Evolutionary conservation across 2,113 vertebrate genomes (phyloP), one percentile per base, ranked within the genome.

Genomic region (Corvus moneduloides): DNA sequence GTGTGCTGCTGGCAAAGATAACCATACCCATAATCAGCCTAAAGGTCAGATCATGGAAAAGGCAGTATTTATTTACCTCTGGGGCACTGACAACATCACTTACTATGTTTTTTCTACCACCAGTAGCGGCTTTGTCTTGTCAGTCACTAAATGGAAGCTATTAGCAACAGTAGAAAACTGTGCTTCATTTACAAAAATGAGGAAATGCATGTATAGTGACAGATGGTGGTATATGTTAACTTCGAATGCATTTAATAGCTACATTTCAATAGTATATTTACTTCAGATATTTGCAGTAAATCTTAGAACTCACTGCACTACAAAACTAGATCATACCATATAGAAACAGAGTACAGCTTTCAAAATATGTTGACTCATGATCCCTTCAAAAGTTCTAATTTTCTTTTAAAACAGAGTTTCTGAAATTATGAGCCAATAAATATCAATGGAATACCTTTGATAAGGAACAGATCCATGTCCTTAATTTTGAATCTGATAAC

Each of bases 21-120:
- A 86, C 72, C 75, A 41, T 78, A 90, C 48, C 71, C 63, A 62
- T 78, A 85, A 94, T 94, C 88, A 89, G 87, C 91, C 96, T 93
- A 96, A 95, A 96, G 87, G 69, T 95, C 91, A 96, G 76, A 49
- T 28, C 58, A 71, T 89, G 59, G 80, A 95, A 91, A 89, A 91
- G 20, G 13, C 90, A 95, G 86, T 22, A 86, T 67, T 80, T 27
- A n/a, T 94, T 84, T 94, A 68, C 67, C 80, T 93, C 69, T 89
- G 67, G 56, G 94, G 43, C n/a, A 87, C 87, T 95, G 87, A 93
- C 83, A 95, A 61, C 52, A 94, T 68, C 37, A 83, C 55, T 96
- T 88, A 80, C 1, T 94, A 27, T 1, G 19, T 84, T 92, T 88
- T 82, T 89, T 71, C 35, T 77, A 32, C 27, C 30, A 64, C 82